Conservation (phyloP, 2,113 vertebrate species). For the Crypturellus undulatus region DNA sequence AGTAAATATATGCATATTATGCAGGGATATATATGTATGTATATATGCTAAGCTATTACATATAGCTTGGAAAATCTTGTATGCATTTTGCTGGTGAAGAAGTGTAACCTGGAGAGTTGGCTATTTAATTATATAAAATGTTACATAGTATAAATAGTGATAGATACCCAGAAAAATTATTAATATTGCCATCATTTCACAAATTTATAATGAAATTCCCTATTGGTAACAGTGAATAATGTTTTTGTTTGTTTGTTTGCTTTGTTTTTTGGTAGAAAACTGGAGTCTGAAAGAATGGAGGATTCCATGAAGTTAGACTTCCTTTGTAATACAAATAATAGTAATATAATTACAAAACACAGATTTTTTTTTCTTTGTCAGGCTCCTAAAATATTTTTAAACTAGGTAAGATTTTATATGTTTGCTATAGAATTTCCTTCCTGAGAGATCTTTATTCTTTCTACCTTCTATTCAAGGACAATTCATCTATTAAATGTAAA, state of each 20-base stretch:
- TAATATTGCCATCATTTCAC: neutral
- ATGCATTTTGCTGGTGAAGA: neutral
- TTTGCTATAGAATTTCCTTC: neutral
- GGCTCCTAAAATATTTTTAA: neutral
- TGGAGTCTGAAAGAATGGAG: neutral
- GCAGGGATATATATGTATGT: too few species aligned
- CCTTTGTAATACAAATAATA: neutral
- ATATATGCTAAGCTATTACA: too few species aligned
- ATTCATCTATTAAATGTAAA: neutral
- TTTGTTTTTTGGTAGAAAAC: neutral
- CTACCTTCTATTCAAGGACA: neutral
- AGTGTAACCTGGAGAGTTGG: neutral
- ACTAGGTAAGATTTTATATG: neutral
- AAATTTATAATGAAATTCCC: neutral
- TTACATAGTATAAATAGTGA: neutral
- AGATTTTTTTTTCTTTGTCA: neutral
- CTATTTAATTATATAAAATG: neutral
- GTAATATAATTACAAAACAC: neutral
- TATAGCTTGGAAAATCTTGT: neutral
- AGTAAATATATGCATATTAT: neutral
- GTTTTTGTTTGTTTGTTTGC: neutral
- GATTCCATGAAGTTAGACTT: neutral
- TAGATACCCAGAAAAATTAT: neutral
- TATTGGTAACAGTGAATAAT: neutral
- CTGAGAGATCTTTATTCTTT: neutral